phyloP scores from a whole-genome alignment of 1,140 invertebrate species.

The Zaprionus taronus region DNA sequence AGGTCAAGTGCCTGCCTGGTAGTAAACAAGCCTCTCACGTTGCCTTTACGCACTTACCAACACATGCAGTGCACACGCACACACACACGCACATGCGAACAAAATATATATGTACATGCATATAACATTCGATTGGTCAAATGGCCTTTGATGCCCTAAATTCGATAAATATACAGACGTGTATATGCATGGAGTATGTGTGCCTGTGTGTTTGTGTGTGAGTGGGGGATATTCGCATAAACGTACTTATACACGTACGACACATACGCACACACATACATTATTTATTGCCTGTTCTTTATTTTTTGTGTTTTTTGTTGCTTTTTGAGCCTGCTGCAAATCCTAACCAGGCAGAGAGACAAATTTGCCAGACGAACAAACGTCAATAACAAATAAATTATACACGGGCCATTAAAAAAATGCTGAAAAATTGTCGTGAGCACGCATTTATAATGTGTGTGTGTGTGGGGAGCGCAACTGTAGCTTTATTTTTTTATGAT shows the following conservation, averaged over 20 bases:
- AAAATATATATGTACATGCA: conserved; percentile 6
- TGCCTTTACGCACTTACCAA: conserved; percentile 39
- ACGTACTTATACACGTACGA: conserved; percentile 1
- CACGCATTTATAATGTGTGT: conserved; percentile 69
- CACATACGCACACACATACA: not conserved
- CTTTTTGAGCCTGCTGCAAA: conserved; percentile 27
- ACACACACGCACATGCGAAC: conserved; percentile 23
- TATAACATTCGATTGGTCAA: conserved; percentile 74
- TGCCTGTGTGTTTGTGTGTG: not conserved
- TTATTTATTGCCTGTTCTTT: conserved; percentile 24
- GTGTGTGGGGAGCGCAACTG: conserved; percentile 8
- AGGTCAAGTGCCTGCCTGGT: conserved; percentile 64
- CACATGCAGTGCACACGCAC: conserved; percentile 22
- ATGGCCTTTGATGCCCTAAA: conserved; percentile 80
- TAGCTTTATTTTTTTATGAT: conserved; percentile 48
- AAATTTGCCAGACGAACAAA: conserved; percentile 43
- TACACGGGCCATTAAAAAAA: conserved; percentile 68
- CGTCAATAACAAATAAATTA: conserved; percentile 70
- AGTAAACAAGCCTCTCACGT: conserved; percentile 55
- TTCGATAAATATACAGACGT: conserved; percentile 44
- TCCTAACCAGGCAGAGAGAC: conserved; percentile 17
- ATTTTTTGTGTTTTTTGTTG: not conserved
- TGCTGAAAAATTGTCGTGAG: conserved; percentile 61
- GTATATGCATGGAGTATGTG: conserved; percentile 6
- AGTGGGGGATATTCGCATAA: conserved; percentile 1